Percentiles rank a stretch among this genome's conserved stretches.
These are phyloP conservation scores for Bufo gargarizans DNA, from an alignment of 2,113 vertebrate species.

Conservation along the genomic window DNA sequence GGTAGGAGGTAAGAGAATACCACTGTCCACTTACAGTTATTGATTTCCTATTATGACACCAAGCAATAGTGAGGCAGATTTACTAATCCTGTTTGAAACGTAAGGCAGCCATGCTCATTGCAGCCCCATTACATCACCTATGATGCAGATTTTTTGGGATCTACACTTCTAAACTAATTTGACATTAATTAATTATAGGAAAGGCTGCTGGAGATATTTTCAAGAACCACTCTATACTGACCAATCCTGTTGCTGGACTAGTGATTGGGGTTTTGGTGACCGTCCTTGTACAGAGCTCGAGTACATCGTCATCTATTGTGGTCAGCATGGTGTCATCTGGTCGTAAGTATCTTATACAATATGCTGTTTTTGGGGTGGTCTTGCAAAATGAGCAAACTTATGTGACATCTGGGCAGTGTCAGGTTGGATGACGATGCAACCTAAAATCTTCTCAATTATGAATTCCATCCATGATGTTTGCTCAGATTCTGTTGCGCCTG, in stretches of 20 bases:
- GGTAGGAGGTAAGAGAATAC: slow-evolving; percentile 83
- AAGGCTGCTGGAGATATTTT: slow-evolving; percentile 96
- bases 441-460: background rate
- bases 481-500: background rate
- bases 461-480: background rate
- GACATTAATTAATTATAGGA: slow-evolving; percentile 69
- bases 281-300: slow-evolving; percentile 94
- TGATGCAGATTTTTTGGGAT: background rate
- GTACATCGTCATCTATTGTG: slow-evolving; percentile 92
- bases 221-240: slow-evolving; percentile 84
- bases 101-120: too few species aligned
- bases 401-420: background rate
- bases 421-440: background rate
- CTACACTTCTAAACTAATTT: background rate
- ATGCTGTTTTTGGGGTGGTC: background rate
- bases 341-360: slow-evolving; percentile 73
- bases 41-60: background rate
- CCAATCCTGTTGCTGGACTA: slow-evolving; percentile 90
- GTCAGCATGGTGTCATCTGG: slow-evolving; percentile 98
- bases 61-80: background rate
- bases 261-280: slow-evolving; percentile 96
- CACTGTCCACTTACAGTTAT: too few species aligned
- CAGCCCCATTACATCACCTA: too few species aligned
- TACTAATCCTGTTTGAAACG: too few species aligned
- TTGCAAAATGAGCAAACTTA: background rate